phyloP scores from a whole-genome alignment of 2,113 vertebrate species.

The Corythoichthys intestinalis region DNA sequence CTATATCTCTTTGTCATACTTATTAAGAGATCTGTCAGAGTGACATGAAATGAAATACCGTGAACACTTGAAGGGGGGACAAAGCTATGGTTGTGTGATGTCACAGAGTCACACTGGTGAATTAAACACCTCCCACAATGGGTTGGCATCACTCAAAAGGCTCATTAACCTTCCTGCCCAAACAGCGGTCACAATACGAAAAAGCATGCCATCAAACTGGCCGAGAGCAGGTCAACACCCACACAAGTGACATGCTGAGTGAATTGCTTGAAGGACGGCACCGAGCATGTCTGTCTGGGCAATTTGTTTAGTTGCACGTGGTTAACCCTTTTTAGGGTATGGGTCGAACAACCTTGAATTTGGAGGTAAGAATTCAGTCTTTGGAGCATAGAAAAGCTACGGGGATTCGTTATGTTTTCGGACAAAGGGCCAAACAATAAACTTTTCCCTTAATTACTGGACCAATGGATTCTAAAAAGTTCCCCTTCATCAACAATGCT shows the following conservation, averaged over 20 bases:
- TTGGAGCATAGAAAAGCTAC: no score
- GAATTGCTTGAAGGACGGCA: constrained; percentile 65
- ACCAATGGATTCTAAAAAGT: no score
- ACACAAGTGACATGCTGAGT: constrained; percentile 76
- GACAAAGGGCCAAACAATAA: no score
- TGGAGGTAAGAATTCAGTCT: no score
- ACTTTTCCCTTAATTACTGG: no score
- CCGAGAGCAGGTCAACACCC: constrained; percentile 72
- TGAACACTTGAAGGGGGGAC: constrained; percentile 13
- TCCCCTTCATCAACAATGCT: no score
- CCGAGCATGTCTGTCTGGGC: constrained; percentile 58
- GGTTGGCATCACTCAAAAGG: constrained; percentile 72
- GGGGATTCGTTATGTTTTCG: no score
- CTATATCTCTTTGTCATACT: not conserved
- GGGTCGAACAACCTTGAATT: no score
- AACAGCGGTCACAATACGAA: constrained; percentile 66
- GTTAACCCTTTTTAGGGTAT: constrained; percentile 22
- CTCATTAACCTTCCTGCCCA: constrained; percentile 81
- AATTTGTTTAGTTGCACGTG: constrained; percentile 71
- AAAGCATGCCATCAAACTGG: constrained; percentile 55
- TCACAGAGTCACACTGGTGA: constrained; percentile 68
- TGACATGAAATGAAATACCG: constrained; percentile 60
- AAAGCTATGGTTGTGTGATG: constrained; percentile 58
- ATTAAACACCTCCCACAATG: constrained; percentile 80
- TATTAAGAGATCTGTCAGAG: constrained; percentile 2